phyloP scores from a whole-genome alignment of 1,140 invertebrate species.

The Drosophila serrata region DNA sequence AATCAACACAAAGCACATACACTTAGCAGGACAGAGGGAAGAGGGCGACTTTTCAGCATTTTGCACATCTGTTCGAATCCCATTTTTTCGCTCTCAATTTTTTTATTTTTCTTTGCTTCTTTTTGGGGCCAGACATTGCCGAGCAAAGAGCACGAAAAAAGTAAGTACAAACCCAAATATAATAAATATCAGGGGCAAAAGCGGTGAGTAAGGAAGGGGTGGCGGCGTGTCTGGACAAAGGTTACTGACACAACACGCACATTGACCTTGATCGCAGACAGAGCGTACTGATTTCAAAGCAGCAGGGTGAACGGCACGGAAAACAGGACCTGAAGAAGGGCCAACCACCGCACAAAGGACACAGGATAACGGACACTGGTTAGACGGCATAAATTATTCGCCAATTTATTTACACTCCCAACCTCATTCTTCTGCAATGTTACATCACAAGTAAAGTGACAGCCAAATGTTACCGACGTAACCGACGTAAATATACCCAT shows the following conservation, averaged over 20 bases:
- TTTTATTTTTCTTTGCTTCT: slow-evolving; percentile 31
- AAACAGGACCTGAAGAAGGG: slow-evolving; percentile 9
- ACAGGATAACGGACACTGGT: slow-evolving; percentile 26
- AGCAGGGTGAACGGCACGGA: slow-evolving; percentile 11
- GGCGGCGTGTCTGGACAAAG: slow-evolving; percentile 50
- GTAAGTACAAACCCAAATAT: slow-evolving; percentile 77
- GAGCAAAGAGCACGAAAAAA: slow-evolving; percentile 34
- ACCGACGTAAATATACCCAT: too few relatives aligned
- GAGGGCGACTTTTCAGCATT: slow-evolving; percentile 61
- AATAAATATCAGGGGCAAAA: slow-evolving; percentile 53
- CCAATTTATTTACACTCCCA: slow-evolving; percentile 75
- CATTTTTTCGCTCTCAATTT: slow-evolving; percentile 26
- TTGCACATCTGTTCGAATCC: slow-evolving; percentile 81
- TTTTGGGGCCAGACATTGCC: slow-evolving; percentile 57
- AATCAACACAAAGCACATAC: slow-evolving; percentile 48
- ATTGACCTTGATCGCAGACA: slow-evolving; percentile 82
- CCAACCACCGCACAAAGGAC: slow-evolving; percentile 7
- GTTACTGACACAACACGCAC: slow-evolving; percentile 82
- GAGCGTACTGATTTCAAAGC: slow-evolving; percentile 51
- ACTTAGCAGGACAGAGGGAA: slow-evolving; percentile 1
- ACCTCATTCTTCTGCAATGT: slow-evolving; percentile 75
- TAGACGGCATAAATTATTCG: slow-evolving; percentile 66
- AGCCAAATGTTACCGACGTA: too few relatives aligned
- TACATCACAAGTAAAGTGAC: slow-evolving; percentile 71
- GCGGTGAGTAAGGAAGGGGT: neutral